phyloP scores from a whole-genome alignment of 2,797 vertebrate species.

The Sciurus vulgaris region DNA sequence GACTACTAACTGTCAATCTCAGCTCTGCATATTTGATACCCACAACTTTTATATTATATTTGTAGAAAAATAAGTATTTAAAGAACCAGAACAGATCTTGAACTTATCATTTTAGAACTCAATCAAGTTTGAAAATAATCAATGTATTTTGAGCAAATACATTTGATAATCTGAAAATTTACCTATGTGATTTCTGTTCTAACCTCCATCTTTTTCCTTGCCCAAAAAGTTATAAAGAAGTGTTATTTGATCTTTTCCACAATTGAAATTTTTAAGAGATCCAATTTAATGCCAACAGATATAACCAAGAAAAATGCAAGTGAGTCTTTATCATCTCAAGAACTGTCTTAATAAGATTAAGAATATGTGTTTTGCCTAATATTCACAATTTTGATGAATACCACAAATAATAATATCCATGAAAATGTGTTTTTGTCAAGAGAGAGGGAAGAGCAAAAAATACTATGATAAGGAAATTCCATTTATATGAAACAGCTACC shows the following conservation, averaged over 20 bases:
- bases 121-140: not conserved
- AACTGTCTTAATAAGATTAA: constrained; percentile 44
- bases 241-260: not conserved
- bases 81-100: not conserved
- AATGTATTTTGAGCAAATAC: constrained; percentile 20
- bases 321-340: not conserved
- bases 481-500: not conserved
- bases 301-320: not conserved
- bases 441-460: not conserved
- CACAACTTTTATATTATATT: not conserved
- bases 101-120: not conserved
- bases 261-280: not conserved
- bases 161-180: not conserved
- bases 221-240: not conserved
- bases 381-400: not conserved
- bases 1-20: not conserved
- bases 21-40: not conserved
- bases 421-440: not conserved
- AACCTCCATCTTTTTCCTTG: not conserved
- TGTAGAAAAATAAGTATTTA: constrained; percentile 24
- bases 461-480: not conserved
- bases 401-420: not conserved
- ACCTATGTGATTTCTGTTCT: not conserved
- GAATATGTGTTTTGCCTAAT: not conserved
- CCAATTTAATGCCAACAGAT: not conserved